A percentile compares a stretch with the other conserved stretches of the same genome.
These are phyloP conservation scores for Chymomyza fuscimana DNA, from an alignment of 2,888 invertebrate genomes.

Conservation along the genomic window DNA sequence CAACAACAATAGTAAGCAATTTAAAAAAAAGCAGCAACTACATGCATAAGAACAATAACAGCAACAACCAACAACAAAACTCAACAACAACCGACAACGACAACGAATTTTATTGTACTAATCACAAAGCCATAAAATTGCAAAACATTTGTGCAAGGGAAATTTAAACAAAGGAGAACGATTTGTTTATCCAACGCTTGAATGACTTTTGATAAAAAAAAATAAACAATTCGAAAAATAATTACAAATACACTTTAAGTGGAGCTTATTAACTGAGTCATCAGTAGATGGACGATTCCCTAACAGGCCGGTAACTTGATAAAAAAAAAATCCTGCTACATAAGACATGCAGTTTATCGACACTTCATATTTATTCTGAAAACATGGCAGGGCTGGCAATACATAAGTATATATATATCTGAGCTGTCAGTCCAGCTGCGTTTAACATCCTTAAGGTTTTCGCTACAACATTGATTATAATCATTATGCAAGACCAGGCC, in stretches of 20 bases:
- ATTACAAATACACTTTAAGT: neutral
- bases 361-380: too few relatives aligned
- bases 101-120: neutral
- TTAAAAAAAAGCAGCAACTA: conserved; percentile 21
- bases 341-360: too few relatives aligned
- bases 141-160: conserved; percentile 15
- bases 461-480: too few relatives aligned
- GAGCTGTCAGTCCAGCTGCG: too few relatives aligned
- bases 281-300: neutral
- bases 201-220: conserved; percentile 22
- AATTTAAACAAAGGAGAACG: neutral
- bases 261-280: neutral
- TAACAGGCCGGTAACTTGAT: too few relatives aligned
- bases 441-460: too few relatives aligned
- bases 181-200: conserved; percentile 26
- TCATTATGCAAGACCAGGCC: too few relatives aligned
- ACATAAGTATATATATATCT: too few relatives aligned
- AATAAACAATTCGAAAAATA: neutral
- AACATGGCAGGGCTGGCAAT: too few relatives aligned
- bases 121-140: conserved; percentile 9
- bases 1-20: neutral
- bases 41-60: conserved; percentile 35
- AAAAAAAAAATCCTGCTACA: too few relatives aligned
- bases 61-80: conserved; percentile 21
- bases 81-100: conserved; percentile 21